Evolutionary conservation across 30 jellyfish, hydroid and myxozoan species (phyloP), one percentile per base, ranked within the genome.

Genomic region (Aurelia aurita): DNA sequence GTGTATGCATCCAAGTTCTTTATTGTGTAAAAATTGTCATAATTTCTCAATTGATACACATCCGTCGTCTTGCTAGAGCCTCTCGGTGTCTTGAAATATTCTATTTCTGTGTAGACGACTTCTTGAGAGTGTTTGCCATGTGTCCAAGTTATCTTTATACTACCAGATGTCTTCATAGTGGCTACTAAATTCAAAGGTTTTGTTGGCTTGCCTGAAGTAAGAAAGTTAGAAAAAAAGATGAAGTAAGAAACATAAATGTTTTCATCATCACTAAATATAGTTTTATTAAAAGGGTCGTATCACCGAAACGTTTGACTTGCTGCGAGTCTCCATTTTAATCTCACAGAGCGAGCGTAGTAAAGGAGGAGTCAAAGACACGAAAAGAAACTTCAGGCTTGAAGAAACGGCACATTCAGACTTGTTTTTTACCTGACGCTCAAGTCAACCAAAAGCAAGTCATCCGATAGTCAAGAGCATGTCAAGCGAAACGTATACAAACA

Each of bases 71-170:
- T 34, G 46, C 46, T 34, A 39, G 51, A 39, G 51, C 55, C 47
- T 22, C 57, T 79, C 9, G 61, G 2, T 0, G 54, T 39, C 51
- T 82, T 74, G 63, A 54, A n/a, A 26, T 35, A 70, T 5, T 39
- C 49, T 0, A 46, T 34, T 7, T 65, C 45, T 14, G 84, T 61
- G 63, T 59, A 4, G 5, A 49, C 12, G 46, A 45, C 34, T 2
- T 68, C 21, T 15, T 72, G 31, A 14, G 86, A 67, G 6, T 64
- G 92, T 31, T 69, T 45, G 23, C 94, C 94, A 59, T 84, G 92
- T 4, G 66, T 45, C 58, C 77, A 64, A 7, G 77, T 29, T n/a
- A 82, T 59, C 6, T 1, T 47, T 18, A 69, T 51, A 3, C 13
- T 0, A 14, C 49, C 26, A 15, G 49, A 64, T 23, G 21, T 29